Conservation (phyloP, 2,797 vertebrate species). For the Erpetoichthys calabaricus region DNA sequence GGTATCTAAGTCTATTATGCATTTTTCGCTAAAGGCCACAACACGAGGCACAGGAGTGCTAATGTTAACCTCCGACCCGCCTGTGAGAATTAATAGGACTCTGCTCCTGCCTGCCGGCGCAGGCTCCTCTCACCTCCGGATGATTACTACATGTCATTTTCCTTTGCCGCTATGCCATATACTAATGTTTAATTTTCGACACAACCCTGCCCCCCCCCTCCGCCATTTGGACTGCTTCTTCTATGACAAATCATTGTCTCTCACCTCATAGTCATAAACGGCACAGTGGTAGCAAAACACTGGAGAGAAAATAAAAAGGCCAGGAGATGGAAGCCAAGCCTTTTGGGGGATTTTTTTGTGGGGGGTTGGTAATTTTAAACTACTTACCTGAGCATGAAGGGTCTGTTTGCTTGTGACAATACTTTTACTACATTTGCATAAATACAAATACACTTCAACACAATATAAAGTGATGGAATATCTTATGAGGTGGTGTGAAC, state of each 20-base stretch:
- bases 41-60: constrained; percentile 17
- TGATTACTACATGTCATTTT: constrained; percentile 51
- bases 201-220: constrained; percentile 17
- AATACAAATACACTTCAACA: no score
- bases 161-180: constrained; percentile 50
- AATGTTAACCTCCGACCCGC: constrained; percentile 23
- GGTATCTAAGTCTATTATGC: constrained; percentile 28
- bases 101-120: constrained; percentile 27
- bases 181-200: constrained; percentile 51
- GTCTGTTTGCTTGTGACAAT: no score
- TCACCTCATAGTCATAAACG: constrained; percentile 47
- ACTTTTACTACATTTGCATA: no score
- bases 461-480: no score
- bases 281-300: no score
- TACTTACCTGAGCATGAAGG: no score
- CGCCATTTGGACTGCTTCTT: constrained; percentile 14
- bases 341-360: no score
- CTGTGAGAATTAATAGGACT: constrained; percentile 31
- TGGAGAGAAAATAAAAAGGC: no score
- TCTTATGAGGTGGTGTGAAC: no score
- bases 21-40: constrained; percentile 28
- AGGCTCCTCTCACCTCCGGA: constrained; percentile 46
- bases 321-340: no score
- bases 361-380: no score
- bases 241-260: constrained; percentile 34